A percentile compares a stretch with the other conserved stretches of the same genome.
Conservation (phyloP, 2,113 vertebrate species). For the Sitta europaea region DNA sequence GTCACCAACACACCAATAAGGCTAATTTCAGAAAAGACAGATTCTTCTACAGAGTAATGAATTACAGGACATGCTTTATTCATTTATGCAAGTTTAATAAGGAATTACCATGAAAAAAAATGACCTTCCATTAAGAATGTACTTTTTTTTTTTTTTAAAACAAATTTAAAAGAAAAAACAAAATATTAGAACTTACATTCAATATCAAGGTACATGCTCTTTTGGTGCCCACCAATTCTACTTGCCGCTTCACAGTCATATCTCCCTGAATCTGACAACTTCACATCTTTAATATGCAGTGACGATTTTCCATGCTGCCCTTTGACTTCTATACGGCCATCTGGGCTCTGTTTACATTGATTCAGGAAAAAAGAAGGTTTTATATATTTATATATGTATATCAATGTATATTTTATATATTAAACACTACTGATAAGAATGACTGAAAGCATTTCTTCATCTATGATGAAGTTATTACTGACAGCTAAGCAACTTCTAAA, state of each 20-base stretch:
- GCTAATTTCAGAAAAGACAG: neutral
- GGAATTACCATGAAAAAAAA: neutral
- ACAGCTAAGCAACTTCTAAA: neutral
- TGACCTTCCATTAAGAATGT: slow-evolving; percentile 4
- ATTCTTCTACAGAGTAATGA: neutral
- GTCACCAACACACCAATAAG: neutral
- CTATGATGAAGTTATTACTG: neutral
- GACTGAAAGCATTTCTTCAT: neutral
- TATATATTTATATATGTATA: neutral
- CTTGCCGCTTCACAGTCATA: slow-evolving; percentile 98
- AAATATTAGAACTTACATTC: slow-evolving; percentile 83
- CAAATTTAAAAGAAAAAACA: slow-evolving; percentile 9
- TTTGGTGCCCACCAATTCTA: slow-evolving; percentile 94
- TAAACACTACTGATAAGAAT: neutral
- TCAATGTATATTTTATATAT: slow-evolving; percentile 2
- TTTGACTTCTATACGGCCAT: slow-evolving; percentile 90
- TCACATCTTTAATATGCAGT: slow-evolving; percentile 87
- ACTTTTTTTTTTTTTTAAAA: neutral
- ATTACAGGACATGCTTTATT: neutral
- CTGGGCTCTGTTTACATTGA: slow-evolving; percentile 80
- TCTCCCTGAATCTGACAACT: slow-evolving; percentile 86
- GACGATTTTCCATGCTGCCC: slow-evolving; percentile 88
- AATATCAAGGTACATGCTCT: slow-evolving; percentile 97
- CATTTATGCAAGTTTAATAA: neutral
- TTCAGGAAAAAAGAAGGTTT: slow-evolving; percentile 53